Evolutionary conservation across 2,113 vertebrate genomes (phyloP).

Genomic region (Caloenas nicobarica): DNA sequence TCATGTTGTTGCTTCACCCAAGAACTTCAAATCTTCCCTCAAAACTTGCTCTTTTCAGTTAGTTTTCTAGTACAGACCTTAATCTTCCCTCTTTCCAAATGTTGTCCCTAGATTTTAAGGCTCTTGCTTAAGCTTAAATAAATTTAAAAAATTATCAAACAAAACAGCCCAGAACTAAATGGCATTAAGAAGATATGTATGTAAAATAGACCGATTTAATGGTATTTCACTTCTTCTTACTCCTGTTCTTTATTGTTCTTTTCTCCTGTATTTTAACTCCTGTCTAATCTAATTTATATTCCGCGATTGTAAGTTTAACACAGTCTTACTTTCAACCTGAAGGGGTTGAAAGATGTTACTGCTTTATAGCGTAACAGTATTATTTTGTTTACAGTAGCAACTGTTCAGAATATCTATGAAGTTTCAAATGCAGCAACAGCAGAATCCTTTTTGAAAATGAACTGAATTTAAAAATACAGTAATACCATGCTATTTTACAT

Average conservation of each 20-base stretch:
- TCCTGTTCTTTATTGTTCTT: neutral
- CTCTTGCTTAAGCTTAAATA: neutral
- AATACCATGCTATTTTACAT: neutral
- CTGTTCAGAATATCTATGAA: neutral
- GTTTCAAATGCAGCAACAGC: neutral
- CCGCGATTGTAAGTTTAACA: neutral
- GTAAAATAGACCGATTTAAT: neutral
- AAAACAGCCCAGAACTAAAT: neutral
- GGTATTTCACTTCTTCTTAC: neutral
- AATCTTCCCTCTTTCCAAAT: neutral
- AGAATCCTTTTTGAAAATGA: neutral
- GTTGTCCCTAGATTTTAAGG: neutral
- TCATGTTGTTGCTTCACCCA: neutral
- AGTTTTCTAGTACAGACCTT: neutral
- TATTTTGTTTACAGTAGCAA: neutral
- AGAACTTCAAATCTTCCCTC: neutral
- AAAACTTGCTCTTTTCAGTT: neutral
- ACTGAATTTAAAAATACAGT: neutral
- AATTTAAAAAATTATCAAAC: neutral
- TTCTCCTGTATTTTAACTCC: neutral
- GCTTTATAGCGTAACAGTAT: neutral
- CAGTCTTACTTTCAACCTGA: neutral
- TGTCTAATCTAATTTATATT: neutral
- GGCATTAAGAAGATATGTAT: neutral
- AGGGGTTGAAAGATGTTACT: neutral